Base-by-base conservation (phyloP, 2,113 vertebrate genomes). In the Pelecanus crispus region DNA sequence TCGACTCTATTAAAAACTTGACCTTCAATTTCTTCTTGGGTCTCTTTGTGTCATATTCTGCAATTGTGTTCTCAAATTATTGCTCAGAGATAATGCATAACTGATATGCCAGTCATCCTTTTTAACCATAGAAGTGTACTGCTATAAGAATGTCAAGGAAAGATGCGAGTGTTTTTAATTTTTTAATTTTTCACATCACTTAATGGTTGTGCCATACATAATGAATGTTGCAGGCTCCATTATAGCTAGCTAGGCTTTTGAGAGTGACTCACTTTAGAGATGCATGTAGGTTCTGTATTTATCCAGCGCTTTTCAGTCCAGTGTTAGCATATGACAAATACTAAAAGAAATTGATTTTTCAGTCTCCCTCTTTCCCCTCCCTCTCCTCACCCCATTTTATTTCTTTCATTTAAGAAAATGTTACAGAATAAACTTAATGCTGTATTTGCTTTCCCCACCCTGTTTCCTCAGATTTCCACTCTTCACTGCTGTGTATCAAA, bases 401-500 rank as follows among this genome's bases (percentile, higher is more conserved):
- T 84, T 88, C 38, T 53, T 82, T 78, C 13, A 13, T 42, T 78
- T 90, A 73, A 62, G 42, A 90, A 94, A 44, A 71, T 26, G 25
- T 44, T 82, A 40, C 86, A 53, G 90, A 65, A 53, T 55, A 82
- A 80, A 71, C 74, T 90, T 40, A 53, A 53, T 0, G 0, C 21
- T 61, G 21, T 3, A 0, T 92, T 94, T 40, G 2, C 36, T 94
- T 70, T 91, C 72, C 8, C 16, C 17, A 22, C 34, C 44, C 26
- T 77, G 32, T 88, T 94, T 91, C 70, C 59, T 74, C 88, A 99
- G 99, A 97, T 99, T 99, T 84, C 99, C 99, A 0, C 94, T 99
- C 19, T 99, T 99, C 63, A 98, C 98, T 3, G 98, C 98, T 1
- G 98, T 99, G 17, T 98, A 99, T 96, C 98, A 98, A 94, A 99